Evolutionary conservation across 2,888 invertebrate genomes (phyloP), one percentile per base, ranked within the genome.

Genomic region (Meghimatium bilineatum): DNA sequence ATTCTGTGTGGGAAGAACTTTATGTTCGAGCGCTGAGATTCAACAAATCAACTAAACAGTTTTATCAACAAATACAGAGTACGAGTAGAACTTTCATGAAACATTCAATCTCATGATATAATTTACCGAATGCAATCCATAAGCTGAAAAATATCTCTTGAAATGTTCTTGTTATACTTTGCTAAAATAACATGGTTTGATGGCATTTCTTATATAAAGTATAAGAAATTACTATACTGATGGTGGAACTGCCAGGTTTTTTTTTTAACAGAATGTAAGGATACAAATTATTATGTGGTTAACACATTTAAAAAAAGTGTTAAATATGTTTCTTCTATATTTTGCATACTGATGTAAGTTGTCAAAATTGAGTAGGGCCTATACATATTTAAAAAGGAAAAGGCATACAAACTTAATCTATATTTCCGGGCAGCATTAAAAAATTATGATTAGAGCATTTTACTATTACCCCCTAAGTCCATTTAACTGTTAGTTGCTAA

Each of bases 11-110:
- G 71, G 80, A 84, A 80, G 80, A 84, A 34, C 80, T 44, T 71
- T 74, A 80, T 75, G 80, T 84, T 56, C 38, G 72, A 83, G 79
- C 44, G 71, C 44, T 83, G 83, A 77, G 78, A 83, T 77, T 83
- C 80, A 84, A 84, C 84, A 84, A 44, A 56, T 75, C 71, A 84
- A 80, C 69, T 84, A 67, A 84, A 75, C 79, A 80, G 84, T 69
- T 74, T 44, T 36, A 83, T 71, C 69, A 81, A 74, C 81, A 79
- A 14, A n/a, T 38, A 20, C 49, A 44, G 23, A 20, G 49, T 17
- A 32, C 32, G 14, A 6, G n/a, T n/a, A n/a, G n/a, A n/a, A n/a
- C n/a, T 32, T 29, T 52, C 52, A 26, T 34, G 14, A 2, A 44
- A 14, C 72, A 72, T 29, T 44, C 44, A 72, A 26, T 44, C 49